Base-by-base conservation (phyloP, 2,113 vertebrate genomes). In the Channa argus region DNA sequence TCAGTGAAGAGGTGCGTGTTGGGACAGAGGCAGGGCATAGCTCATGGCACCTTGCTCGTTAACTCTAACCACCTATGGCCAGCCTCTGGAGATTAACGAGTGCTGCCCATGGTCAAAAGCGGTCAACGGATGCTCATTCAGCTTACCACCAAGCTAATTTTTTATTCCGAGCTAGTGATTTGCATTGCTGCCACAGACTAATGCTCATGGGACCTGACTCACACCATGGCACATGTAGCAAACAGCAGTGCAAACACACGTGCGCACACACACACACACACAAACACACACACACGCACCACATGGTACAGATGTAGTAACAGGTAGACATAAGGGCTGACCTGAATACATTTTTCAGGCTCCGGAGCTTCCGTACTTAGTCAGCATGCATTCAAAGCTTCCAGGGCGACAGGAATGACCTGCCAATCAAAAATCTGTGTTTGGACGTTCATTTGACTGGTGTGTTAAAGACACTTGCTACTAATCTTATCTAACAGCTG, bases 1-100 rank as follows among this genome's bases (percentile, higher is more conserved):
- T 89, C 83, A 77, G 83, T 64, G 79, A 85, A 79, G 76, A 85
- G 77, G 81, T 89, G 85, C 88, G 80, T 89, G 86, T 86, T 90
- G 86, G 87, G 88, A 90, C 75, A 47, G 79, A 71, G 80, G 83
- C 91, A 77, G 86, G 85, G 75, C 86, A 84, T 66, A 83, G 85
- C 87, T 88, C 87, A 38, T 54, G 51, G 74, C 85, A 79, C 88
- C 86, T 82, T 71, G 80, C 82, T 92, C 68, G 86, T 92, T 92
- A 89, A 88, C 83, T 85, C 70, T 62, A 72, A 74, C 64, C 83
- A 85, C 87, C 91, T 86, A 67, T 83, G 83, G 81, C 54, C 65
- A 44, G 64, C 74, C 89, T 80, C 88, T 47, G 75, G 88, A 90
- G 92, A 89, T 75, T 74, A 87, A 77, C 77, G 41, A 45, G 65